Base-by-base conservation (phyloP, 1,140 invertebrate species). In the Zaprionus davidi region DNA sequence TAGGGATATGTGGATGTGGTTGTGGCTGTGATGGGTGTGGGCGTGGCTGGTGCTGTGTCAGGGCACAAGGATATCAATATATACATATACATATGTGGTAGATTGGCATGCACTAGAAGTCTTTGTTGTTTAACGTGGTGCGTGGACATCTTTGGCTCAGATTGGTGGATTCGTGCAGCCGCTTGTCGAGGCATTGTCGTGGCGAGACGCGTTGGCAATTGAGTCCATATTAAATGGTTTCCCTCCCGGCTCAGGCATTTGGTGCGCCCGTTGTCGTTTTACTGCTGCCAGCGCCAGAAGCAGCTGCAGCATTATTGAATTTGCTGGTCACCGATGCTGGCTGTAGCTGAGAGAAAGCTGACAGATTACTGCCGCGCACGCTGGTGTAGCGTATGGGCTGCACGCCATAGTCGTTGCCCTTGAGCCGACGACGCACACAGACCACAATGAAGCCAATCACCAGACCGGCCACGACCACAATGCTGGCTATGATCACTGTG, bases 381-480 rank as follows among this genome's bases (percentile, higher is more conserved):
- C 91, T 92, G 46, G 92, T 92, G 36, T 93, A 93, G 15, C 92
- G 74, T 41, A 93, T 93, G 34, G 92, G 92, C 49, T 92, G 88
- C 7, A 92, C 81, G 9, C 91, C 91, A 6, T 77, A 92, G n/a
- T 91, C 87, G 36, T 79, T 88, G 49, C 91, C 85, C 78, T 92
- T 92, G 17, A 92, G 75, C 0, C 91, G 76, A 7, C 91, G 77
- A 0, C 91, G 87, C 49, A 92, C 78, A 15, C 80, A 92, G 24
- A 81, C 90, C 11, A 92, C 88, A 20, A 79, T 71, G 64, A 93
- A 87, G 11, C 92, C 92, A 28, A 92, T 86, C 11, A 92, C 46
- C 44, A 93, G 67, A 7, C 92, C 92, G 0, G 92, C 65, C 7
- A 92, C 78, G 6, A 92, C 63, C 5, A 93, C 92, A 4, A 92